Conservation (phyloP, 2,113 vertebrate species). For the Acanthochromis polyacanthus region DNA sequence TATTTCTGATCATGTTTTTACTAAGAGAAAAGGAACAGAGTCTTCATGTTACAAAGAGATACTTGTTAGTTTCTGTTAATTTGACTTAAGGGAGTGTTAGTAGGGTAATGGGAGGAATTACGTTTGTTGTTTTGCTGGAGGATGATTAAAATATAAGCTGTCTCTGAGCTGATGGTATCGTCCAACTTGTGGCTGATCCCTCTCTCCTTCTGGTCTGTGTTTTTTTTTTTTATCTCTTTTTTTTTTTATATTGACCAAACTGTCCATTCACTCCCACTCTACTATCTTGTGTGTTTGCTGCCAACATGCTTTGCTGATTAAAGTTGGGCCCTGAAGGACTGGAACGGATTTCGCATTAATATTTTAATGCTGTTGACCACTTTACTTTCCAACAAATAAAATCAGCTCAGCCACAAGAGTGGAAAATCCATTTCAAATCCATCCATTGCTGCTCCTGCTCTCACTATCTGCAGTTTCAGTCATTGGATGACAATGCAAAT, state of each 20-base stretch:
- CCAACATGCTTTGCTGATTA: conserved; percentile 66
- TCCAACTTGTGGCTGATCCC: conserved; percentile 40
- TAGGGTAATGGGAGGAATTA: neutral
- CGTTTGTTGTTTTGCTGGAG: conserved; percentile 16
- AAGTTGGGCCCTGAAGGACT: conserved; percentile 54
- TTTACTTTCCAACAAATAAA: conserved; percentile 52
- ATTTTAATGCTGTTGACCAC: conserved; percentile 70
- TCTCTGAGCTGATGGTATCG: conserved; percentile 19
- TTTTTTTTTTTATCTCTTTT: neutral
- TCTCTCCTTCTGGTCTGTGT: conserved; percentile 47
- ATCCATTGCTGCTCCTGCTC: conserved; percentile 5
- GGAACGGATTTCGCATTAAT: conserved; percentile 62
- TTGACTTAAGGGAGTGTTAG: neutral
- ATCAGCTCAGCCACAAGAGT: conserved; percentile 52
- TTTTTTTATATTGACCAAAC: conserved; percentile 18
- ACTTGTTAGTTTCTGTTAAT: neutral
- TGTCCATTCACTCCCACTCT: conserved; percentile 11
- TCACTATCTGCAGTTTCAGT: conserved; percentile 14
- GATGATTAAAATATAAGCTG: conserved; percentile 46
- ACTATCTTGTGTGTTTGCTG: conserved; percentile 44
- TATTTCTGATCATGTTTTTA: too few relatives aligned
- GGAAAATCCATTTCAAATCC: conserved; percentile 62
- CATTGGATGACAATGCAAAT: conserved; percentile 32
- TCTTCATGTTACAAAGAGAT: neutral
- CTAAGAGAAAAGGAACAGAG: neutral